Conservation (phyloP, 2,113 vertebrate genomes). For the Proterorhinus semilunaris region DNA sequence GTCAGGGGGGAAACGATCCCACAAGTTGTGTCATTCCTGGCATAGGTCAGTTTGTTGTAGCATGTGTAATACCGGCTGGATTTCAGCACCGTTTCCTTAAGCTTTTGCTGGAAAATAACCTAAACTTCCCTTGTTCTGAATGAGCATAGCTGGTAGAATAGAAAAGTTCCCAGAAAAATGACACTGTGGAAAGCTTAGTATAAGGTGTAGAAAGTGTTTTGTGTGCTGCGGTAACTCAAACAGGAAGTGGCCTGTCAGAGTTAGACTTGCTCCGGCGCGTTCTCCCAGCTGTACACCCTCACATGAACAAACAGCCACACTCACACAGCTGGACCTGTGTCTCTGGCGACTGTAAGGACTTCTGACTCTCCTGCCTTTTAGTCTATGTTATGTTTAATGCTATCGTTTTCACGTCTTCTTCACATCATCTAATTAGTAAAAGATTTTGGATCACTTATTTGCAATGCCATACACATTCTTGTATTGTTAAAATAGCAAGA, state of each 20-base stretch:
- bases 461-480: too few species aligned
- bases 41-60: conserved; percentile 55
- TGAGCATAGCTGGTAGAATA: conserved; percentile 45
- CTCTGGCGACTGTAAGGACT: conserved; percentile 60
- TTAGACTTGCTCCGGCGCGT: conserved; percentile 54
- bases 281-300: conserved; percentile 66
- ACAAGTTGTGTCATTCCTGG: conserved; percentile 67
- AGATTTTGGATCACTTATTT: too few species aligned
- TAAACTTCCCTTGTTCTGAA: conserved; percentile 43
- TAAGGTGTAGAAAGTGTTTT: conserved; percentile 20
- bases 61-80: conserved; percentile 64
- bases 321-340: conserved; percentile 69
- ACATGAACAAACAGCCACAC: conserved; percentile 28
- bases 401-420: conserved; percentile 10
- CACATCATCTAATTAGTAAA: conserved; percentile 9
- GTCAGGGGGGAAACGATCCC: conserved; percentile 21
- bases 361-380: conserved; percentile 32
- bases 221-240: conserved; percentile 67
- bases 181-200: conserved; percentile 37
- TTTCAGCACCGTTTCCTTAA: conserved; percentile 60
- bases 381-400: conserved; percentile 3
- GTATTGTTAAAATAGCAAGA: too few species aligned
- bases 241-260: conserved; percentile 73
- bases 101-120: conserved; percentile 43
- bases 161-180: conserved; percentile 55